These are phyloP conservation scores for Acanthopleura granulata DNA, from an alignment of 2,888 invertebrate genomes.

Conservation along the genomic window DNA sequence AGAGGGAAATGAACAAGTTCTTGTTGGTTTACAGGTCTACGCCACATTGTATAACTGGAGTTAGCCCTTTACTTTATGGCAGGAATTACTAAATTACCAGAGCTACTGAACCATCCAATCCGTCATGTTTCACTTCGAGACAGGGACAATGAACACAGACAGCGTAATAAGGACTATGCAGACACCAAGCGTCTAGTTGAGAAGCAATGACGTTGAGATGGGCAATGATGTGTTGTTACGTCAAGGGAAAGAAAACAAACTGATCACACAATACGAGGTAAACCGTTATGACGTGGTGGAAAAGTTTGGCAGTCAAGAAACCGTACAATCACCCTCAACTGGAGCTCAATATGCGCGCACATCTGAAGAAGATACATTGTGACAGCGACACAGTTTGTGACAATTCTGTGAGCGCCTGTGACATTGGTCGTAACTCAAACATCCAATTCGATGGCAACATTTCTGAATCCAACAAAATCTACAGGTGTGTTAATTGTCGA, in stretches of 20 bases:
- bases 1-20: conserved; percentile 28
- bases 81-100: conserved; percentile 16
- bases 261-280: conserved; percentile 25
- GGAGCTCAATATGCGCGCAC: background rate
- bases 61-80: conserved; percentile 20
- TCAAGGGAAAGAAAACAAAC: conserved; percentile 25
- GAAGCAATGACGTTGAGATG: conserved; percentile 17
- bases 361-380: background rate
- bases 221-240: conserved; percentile 29
- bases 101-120: background rate
- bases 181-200: conserved; percentile 14
- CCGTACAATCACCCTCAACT: conserved; percentile 15
- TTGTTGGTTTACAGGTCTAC: conserved; percentile 33
- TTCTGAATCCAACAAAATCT: background rate
- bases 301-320: conserved; percentile 19
- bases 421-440: background rate
- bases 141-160: conserved; percentile 14
- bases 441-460: background rate
- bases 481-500: background rate
- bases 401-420: background rate
- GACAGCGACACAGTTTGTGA: background rate
- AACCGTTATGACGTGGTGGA: conserved; percentile 21
- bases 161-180: conserved; percentile 22
- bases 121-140: conserved; percentile 10
- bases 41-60: conserved; percentile 35